phyloP scores from a whole-genome alignment of 2,797 vertebrate species.

The Anableps anableps region DNA sequence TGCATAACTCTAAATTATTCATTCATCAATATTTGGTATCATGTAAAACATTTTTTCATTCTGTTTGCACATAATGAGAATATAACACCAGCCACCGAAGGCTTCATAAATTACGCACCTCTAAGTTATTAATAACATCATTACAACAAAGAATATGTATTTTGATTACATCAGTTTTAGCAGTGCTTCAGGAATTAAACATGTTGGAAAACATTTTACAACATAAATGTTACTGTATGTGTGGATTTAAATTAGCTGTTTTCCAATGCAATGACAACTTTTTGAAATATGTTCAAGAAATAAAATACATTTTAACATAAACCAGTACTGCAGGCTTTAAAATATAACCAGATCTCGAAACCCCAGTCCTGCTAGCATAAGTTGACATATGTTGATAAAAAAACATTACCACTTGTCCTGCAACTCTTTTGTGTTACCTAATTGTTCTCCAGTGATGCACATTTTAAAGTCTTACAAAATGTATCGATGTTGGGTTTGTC shows the following conservation, averaged over 20 bases:
- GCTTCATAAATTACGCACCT: slow-evolving; percentile 37
- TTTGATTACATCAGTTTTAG: not conserved
- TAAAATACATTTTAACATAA: not conserved
- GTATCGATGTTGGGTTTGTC: slow-evolving; percentile 14
- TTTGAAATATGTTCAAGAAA: not conserved
- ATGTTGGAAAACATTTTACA: not conserved
- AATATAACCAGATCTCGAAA: slow-evolving; percentile 16
- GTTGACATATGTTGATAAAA: not conserved
- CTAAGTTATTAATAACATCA: not conserved
- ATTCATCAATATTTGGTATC: slow-evolving; percentile 16
- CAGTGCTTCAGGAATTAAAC: not conserved
- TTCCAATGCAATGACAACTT: not conserved
- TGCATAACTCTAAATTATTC: slow-evolving; percentile 24
- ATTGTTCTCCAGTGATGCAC: not conserved
- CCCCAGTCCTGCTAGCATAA: not conserved
- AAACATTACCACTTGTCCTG: not conserved
- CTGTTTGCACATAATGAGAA: not conserved
- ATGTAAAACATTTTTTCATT: not conserved
- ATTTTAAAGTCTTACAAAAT: slow-evolving; percentile 2
- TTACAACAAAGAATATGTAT: slow-evolving; percentile 3
- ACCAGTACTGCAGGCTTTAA: not conserved
- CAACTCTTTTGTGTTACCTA: not conserved
- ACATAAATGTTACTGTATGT: not conserved
- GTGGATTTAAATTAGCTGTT: no score
- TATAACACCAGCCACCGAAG: slow-evolving; percentile 31